Evolutionary conservation across 2,888 invertebrate species (phyloP).

Genomic region (Dicyrtoma fusca): DNA sequence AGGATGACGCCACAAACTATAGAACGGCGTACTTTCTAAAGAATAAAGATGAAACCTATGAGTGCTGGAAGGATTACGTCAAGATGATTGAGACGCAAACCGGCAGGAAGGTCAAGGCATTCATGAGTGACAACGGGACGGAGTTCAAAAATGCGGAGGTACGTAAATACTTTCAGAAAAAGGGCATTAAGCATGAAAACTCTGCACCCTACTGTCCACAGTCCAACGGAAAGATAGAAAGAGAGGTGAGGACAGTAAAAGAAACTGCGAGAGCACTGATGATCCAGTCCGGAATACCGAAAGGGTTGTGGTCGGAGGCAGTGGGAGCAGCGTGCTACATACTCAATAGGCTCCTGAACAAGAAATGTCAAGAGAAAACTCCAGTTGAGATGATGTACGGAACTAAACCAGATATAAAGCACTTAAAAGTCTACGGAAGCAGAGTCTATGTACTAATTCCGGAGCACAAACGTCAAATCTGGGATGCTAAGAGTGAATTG

Average conservation of each 20-base stretch:
- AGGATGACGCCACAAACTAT: slow-evolving; percentile 21
- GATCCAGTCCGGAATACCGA: slow-evolving; percentile 53
- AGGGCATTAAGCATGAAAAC: slow-evolving; percentile 55
- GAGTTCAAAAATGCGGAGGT: slow-evolving; percentile 49
- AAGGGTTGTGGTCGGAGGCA: slow-evolving; percentile 59
- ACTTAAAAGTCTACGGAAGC: slow-evolving; percentile 54
- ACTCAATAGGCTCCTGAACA: slow-evolving; percentile 55
- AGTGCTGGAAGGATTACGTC: not conserved
- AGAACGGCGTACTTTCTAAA: not conserved
- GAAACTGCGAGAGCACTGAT: slow-evolving; percentile 57
- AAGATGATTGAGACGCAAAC: slow-evolving; percentile 2
- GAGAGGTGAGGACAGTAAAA: slow-evolving; percentile 58
- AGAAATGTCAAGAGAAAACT: slow-evolving; percentile 38
- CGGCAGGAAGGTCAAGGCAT: slow-evolving; percentile 28
- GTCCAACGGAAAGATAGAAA: slow-evolving; percentile 57
- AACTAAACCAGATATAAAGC: slow-evolving; percentile 52
- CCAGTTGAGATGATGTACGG: slow-evolving; percentile 54
- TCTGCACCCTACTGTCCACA: slow-evolving; percentile 45
- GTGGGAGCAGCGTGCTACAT: slow-evolving; percentile 58
- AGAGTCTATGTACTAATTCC: too few relatives aligned
- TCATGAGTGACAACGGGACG: slow-evolving; percentile 54
- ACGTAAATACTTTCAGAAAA: slow-evolving; percentile 41
- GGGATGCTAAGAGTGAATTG: slow-evolving; percentile 33
- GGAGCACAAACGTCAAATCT: slow-evolving; percentile 26
- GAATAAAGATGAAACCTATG: not conserved